Evolutionary conservation across 2,888 invertebrate genomes (phyloP), one percentile per base, ranked within the genome.

Genomic region (Hipparchia sbordonii): DNA sequence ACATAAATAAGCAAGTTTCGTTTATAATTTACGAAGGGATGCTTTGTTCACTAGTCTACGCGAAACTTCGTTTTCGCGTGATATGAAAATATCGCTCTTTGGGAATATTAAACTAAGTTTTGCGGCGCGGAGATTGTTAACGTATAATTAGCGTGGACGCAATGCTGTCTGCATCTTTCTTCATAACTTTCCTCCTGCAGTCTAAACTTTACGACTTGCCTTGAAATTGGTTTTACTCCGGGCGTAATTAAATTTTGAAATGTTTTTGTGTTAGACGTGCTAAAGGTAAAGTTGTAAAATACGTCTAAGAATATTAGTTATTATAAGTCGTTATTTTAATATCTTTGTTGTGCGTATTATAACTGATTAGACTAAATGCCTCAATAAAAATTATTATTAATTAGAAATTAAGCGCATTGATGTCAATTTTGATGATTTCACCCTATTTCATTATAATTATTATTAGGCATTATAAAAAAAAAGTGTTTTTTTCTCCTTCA

Each of bases 1-100:
- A n/a, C 54, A 56, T 56, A 56, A 56, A 56, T 56, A 56, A 56
- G n/a, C 54, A 56, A 56, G n/a, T 56, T 56, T 56, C 6, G 13
- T n/a, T 56, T 56, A 5, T 13, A 56, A 56, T n/a, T 56, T 56
- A 5, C 2, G n/a, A 6, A 56, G n/a, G 6, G 54, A 13, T 56
- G 54, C 54, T 56, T 52, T 56, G n/a, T 56, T 56, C 13, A 1
- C n/a, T 6, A 56, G 54, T 56, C n/a, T 56, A 56, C 54, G 54
- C 54, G 13, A 5, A 56, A 56, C 54, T 56, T 56, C 6, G 54
- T n/a, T 56, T 56, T 56, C n/a, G 54, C 54, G 54, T 56, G n/a
- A 56, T 56, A 56, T 13, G 54, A 56, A 56, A 56, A 56, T 56
- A 56, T 56, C 54, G 54, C 13, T 56, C n/a, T 56, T 56, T 13